phyloP scores from a whole-genome alignment of 1,140 invertebrate species.

The Drosophila lini region DNA sequence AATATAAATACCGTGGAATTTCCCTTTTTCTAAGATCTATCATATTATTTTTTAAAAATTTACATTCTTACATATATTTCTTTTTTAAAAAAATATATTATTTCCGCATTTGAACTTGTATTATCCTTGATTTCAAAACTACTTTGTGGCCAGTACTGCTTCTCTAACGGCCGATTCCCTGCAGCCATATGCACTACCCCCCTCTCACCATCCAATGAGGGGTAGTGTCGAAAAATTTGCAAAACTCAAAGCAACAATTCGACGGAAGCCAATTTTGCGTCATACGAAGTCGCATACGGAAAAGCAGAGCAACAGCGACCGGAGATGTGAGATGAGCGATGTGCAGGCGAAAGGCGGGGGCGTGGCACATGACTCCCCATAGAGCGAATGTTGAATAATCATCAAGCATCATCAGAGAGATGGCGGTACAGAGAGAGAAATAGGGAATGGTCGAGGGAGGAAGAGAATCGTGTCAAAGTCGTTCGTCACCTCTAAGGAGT shows the following conservation, averaged over 20 bases:
- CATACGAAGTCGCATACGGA: conserved; percentile 38
- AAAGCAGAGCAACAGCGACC: conserved; percentile 28
- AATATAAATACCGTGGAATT: too few species aligned
- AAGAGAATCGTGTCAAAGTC: conserved; percentile 37
- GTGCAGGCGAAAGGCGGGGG: conserved; percentile 15
- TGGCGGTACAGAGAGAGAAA: conserved; percentile 4
- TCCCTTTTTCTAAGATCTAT: not conserved
- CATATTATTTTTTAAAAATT: not conserved
- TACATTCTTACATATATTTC: too few species aligned
- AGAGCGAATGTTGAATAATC: conserved; percentile 80
- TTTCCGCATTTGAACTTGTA: not conserved
- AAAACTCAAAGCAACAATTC: conserved; percentile 83
- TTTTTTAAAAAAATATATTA: too few species aligned
- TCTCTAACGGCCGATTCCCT: conserved; percentile 6
- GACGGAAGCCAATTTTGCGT: conserved; percentile 79
- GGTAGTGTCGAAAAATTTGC: conserved; percentile 75
- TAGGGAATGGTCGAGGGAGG: not conserved
- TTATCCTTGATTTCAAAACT: not conserved
- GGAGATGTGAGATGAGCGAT: conserved; percentile 16
- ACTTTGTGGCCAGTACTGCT: conserved; percentile 1
- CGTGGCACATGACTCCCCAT: conserved; percentile 71
- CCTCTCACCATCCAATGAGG: conserved; percentile 20
- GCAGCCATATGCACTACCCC: conserved; percentile 6
- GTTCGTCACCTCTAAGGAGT: conserved; percentile 12
- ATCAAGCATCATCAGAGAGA: conserved; percentile 67